Percentiles rank a stretch among this genome's conserved stretches.
These are phyloP conservation scores for Gymnopithys bicolor DNA, from an alignment of 2,797 vertebrate species.

Conservation along the genomic window DNA sequence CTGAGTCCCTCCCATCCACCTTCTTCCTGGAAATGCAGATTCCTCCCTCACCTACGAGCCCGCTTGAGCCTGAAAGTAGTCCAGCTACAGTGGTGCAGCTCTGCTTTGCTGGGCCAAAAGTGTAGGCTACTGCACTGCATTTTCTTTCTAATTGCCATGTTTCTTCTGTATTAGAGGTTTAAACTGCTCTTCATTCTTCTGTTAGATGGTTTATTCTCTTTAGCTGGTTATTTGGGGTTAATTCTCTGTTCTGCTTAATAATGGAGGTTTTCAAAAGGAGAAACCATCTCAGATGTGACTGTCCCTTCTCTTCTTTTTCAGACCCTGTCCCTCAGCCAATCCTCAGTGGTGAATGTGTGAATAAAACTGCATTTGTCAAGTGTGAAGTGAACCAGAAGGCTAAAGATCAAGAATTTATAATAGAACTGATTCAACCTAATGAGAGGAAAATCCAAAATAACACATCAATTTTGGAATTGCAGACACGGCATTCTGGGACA, in stretches of 20 bases:
- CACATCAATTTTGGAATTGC: not conserved
- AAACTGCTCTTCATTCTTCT: not conserved
- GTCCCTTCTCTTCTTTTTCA: slow-evolving; percentile 18
- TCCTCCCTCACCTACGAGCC: not conserved
- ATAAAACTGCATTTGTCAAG: not conserved
- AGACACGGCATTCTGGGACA: fast-evolving
- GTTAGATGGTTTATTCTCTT: not conserved
- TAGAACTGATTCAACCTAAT: not conserved
- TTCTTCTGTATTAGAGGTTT: not conserved
- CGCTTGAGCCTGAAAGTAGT: not conserved
- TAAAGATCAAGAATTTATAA: not conserved
- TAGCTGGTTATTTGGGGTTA: not conserved
- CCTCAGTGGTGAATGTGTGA: not conserved
- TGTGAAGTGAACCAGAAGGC: slow-evolving; percentile 14
- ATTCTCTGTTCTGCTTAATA: not conserved
- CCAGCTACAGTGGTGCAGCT: not conserved
- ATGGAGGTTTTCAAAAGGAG: not conserved
- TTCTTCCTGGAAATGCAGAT: not conserved
- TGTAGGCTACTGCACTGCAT: not conserved
- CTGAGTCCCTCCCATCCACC: fast-evolving
- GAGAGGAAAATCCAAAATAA: not conserved
- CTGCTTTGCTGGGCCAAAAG: not conserved
- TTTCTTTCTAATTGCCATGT: not conserved
- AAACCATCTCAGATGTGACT: not conserved
- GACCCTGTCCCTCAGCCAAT: slow-evolving; percentile 44